phyloP scores from a whole-genome alignment of 2,888 invertebrate genomes.

The Tetrapedia diversipes region DNA sequence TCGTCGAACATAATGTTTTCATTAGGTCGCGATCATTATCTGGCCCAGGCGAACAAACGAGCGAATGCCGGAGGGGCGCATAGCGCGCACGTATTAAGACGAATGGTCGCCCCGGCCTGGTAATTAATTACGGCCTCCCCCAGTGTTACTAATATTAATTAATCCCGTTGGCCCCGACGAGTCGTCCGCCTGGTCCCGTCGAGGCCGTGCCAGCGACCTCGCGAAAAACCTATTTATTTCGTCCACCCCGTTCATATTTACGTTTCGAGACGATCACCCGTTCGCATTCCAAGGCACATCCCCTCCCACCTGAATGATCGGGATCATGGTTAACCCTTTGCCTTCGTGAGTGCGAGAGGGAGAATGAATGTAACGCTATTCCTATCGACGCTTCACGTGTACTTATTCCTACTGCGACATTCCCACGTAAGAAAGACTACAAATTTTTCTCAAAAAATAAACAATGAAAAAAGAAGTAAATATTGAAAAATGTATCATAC shows the following conservation, averaged over 20 bases:
- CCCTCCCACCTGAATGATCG: not conserved
- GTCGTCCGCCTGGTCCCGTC: conserved; percentile 23
- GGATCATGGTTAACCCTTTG: no score
- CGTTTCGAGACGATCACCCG: not conserved
- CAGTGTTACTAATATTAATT: conserved; percentile 78
- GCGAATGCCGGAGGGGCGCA: conserved; percentile 66
- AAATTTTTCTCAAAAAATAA: no score
- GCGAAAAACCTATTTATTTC: conserved; percentile 23
- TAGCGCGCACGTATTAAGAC: conserved; percentile 72
- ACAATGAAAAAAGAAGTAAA: no score
- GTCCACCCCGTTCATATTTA: conserved; percentile 5
- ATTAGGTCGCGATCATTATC: conserved; percentile 76
- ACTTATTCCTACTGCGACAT: no score
- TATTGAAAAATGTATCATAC: no score
- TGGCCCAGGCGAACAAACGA: conserved; percentile 69
- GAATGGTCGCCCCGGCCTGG: conserved; percentile 68
- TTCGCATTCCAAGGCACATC: not conserved
- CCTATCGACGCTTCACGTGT: no score
- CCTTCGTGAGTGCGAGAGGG: no score
- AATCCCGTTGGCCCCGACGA: conserved; percentile 63
- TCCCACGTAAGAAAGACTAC: no score
- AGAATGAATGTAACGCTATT: no score
- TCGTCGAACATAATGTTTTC: conserved; percentile 74
- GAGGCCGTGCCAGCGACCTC: conserved; percentile 11
- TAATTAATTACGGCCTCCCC: conserved; percentile 76